phyloP scores from a whole-genome alignment of 2,113 vertebrate genomes.

The Peromyscus polionotus region DNA sequence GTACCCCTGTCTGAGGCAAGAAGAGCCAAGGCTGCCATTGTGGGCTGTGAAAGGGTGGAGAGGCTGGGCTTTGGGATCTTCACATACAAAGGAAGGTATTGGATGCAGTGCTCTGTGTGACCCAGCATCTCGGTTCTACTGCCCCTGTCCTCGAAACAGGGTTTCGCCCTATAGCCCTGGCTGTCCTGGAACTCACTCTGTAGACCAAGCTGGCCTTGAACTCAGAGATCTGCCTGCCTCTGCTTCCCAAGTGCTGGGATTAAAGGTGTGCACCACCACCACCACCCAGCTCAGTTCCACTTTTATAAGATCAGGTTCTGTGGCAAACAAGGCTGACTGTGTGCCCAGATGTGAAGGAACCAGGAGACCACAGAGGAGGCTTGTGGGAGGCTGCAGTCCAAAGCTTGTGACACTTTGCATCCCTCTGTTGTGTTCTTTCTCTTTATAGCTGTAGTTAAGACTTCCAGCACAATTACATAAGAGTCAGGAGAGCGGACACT shows the following conservation, averaged over 20 bases:
- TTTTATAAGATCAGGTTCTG: background rate
- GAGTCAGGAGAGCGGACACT: background rate
- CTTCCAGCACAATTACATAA: background rate
- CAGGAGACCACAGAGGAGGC: background rate
- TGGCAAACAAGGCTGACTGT: background rate
- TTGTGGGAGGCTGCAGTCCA: background rate
- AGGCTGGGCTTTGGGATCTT: background rate
- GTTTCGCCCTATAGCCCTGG: background rate
- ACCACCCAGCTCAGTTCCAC: background rate
- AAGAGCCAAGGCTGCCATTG: background rate
- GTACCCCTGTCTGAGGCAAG: no score
- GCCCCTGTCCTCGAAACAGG: background rate
- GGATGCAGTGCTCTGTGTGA: background rate
- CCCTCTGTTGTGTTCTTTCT: background rate
- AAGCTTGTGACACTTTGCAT: background rate
- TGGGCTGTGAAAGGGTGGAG: background rate
- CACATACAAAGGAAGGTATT: background rate
- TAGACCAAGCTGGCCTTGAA: background rate
- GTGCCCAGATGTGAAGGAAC: background rate
- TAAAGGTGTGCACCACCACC: no score
- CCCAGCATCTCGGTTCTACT: fast-evolving
- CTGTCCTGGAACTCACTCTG: background rate
- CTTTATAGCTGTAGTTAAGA: background rate
- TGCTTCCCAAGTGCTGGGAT: background rate
- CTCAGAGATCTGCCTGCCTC: background rate